These are phyloP conservation scores for Drosophila tanythrix DNA, from an alignment of 2,888 invertebrate species.

Conservation along the genomic window DNA sequence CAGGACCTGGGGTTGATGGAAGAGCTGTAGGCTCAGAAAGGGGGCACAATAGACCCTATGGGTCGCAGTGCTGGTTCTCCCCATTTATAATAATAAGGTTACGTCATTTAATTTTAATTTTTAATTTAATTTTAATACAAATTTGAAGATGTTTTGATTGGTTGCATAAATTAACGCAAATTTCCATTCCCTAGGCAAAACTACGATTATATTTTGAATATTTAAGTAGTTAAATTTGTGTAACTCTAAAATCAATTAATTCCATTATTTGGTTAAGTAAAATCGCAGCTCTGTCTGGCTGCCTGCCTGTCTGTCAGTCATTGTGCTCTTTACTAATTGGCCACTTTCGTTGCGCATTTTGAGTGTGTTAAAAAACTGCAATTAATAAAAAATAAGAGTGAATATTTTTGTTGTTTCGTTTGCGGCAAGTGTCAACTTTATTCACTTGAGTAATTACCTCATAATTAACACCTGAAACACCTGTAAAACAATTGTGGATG, in stretches of 20 bases:
- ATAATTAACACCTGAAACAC: constrained; percentile 60
- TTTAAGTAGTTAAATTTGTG: neutral
- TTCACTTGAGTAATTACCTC: constrained; percentile 40
- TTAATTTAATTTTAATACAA: neutral
- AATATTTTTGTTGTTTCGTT: neutral
- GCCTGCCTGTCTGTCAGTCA: neutral
- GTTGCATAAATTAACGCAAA: too few species aligned
- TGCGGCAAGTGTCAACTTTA: constrained; percentile 39
- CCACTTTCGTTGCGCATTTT: neutral
- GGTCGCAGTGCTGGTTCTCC: too few species aligned
- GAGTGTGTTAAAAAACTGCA: neutral
- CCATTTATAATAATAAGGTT: too few species aligned
- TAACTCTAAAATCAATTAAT: neutral
- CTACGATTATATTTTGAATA: neutral
- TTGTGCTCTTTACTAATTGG: neutral
- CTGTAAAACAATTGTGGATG: constrained; percentile 32
- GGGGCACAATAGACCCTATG: too few species aligned
- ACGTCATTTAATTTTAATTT: too few species aligned
- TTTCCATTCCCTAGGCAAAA: neutral
- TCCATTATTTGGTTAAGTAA: neutral
- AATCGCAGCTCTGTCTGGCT: neutral
- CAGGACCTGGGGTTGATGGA: too few species aligned
- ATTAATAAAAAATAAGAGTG: constrained; percentile 17
- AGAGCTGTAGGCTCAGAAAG: too few species aligned
- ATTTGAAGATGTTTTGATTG: neutral